Base-by-base conservation (phyloP, 1,140 invertebrate genomes). In the Chlorops oryzae region DNA sequence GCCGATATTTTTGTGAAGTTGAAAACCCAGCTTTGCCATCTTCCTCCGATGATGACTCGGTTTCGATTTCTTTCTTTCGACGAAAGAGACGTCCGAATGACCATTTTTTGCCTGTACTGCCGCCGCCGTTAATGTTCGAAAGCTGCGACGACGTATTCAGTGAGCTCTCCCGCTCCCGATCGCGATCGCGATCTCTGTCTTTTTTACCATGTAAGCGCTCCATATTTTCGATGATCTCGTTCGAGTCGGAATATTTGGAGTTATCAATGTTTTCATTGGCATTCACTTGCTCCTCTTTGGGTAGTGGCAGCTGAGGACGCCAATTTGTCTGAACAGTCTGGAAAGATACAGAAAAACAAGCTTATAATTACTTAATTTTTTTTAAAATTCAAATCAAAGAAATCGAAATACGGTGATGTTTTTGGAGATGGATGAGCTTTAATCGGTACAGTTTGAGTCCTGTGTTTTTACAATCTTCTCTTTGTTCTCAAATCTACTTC, bases 11-110 rank as follows among this genome's bases (percentile, higher is more conserved):
- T 52, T 77, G 63, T 10, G 63, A 50, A 22, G 75, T 61, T 41
- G 59, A 46, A 58, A 73, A 78, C 6, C 74, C 73, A 17, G 70
- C 73, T 55, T 73, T 75, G 24, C 63, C 75, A 57, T 84, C 81
- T 38, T 81, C 81, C 51, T 82, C 79, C 35, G 78, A 81, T 32
- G 80, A 83, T 22, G 78, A 77, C 27, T 74, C 78, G 23, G 74
- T 77, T 12, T 66, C 69, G n/a, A 75, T 73, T 55, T 81, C 83
- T 67, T 83, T 83, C 68, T 81, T 83, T 63, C 81, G 72, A 56
- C 81, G 74, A 56, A 87, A 84, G 2, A 88, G 73, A 56, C 81
- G 81, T 15, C 84, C 84, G 5, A 87, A 76, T 0, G 83, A 82
- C 85, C 85, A 87, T 72, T 85, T 86, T 65, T 84, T 84, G 41